Conservation (phyloP, 2,797 vertebrate species). For the Cyclopterus lumpus region DNA sequence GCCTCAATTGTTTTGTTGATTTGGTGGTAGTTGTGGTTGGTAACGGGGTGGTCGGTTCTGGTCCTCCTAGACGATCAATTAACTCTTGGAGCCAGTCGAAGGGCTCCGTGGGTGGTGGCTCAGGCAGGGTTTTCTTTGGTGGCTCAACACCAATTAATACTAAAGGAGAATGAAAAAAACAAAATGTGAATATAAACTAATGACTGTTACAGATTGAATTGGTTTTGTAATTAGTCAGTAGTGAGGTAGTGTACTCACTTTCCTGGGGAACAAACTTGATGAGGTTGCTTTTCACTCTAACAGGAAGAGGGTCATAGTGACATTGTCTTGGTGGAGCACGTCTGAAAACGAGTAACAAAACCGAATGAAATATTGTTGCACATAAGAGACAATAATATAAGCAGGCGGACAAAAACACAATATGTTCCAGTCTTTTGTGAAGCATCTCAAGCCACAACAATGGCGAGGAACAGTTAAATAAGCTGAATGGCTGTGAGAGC, state of each 20-base stretch:
- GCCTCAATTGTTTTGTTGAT: constrained; percentile 51
- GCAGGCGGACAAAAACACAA: not conserved
- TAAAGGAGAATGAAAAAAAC: constrained; percentile 17
- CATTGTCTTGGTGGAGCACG: constrained; percentile 92
- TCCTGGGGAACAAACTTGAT: constrained; percentile 89
- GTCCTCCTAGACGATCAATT: constrained; percentile 42
- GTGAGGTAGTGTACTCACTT: constrained; percentile 84
- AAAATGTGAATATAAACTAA: not conserved
- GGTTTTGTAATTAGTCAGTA: not conserved
- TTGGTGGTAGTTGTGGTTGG: constrained; percentile 58
- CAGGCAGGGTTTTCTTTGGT: constrained; percentile 45
- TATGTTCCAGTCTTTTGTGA: not conserved
- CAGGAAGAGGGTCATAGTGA: constrained; percentile 84
- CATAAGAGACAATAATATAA: not conserved
- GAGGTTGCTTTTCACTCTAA: constrained; percentile 88
- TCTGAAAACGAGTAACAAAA: constrained; percentile 76
- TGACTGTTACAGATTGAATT: not conserved
- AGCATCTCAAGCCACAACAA: not conserved
- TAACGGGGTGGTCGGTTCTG: constrained; percentile 17
- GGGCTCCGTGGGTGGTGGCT: constrained; percentile 53
- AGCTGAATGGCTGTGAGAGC: constrained; percentile 27
- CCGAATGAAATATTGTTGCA: not conserved
- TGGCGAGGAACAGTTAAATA: constrained; percentile 16
- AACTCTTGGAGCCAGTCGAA: constrained; percentile 79
- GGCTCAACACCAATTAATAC: constrained; percentile 77